Evolutionary conservation across 2,113 vertebrate species (phyloP).

Genomic region (Gopherus evgoodei): DNA sequence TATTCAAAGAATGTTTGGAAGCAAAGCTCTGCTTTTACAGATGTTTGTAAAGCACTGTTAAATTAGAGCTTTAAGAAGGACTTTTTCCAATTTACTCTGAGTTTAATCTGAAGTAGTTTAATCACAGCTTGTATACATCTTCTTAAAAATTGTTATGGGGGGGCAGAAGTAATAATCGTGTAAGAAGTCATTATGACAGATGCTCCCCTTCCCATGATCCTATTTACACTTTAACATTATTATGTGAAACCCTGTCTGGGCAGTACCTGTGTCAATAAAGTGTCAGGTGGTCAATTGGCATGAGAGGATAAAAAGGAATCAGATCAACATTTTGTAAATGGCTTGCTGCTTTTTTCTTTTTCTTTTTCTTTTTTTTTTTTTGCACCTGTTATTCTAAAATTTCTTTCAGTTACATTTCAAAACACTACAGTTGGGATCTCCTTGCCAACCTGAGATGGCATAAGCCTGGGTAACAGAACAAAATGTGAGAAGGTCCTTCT

Average conservation of each 20-base stretch:
- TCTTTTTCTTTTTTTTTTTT: constrained; percentile 76
- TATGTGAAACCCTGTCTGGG: constrained; percentile 85
- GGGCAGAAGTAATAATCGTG: constrained; percentile 66
- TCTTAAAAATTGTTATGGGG: constrained; percentile 65
- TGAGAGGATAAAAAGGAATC: constrained; percentile 70
- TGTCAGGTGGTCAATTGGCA: constrained; percentile 88
- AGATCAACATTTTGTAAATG: constrained; percentile 82
- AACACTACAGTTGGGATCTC: constrained; percentile 88
- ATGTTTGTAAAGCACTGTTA: constrained; percentile 65
- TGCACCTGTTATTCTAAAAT: constrained; percentile 92
- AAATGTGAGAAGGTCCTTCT: constrained; percentile 90
- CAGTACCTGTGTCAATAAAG: constrained; percentile 88
- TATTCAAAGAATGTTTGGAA: constrained; percentile 51
- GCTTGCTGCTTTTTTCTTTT: constrained; percentile 41
- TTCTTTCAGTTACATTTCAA: constrained; percentile 89
- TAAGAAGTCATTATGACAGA: constrained; percentile 86
- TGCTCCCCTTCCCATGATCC: constrained; percentile 84
- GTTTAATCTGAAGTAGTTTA: constrained; percentile 75
- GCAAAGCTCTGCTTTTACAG: constrained; percentile 71
- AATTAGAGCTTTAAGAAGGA: constrained; percentile 70
- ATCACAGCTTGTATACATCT: constrained; percentile 71
- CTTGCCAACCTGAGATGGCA: constrained; percentile 92
- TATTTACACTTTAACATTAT: constrained; percentile 80
- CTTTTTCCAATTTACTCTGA: constrained; percentile 72
- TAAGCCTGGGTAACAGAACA: constrained; percentile 91